Conservation (phyloP, 2,797 vertebrate genomes). For the Choloepus didactylus region DNA sequence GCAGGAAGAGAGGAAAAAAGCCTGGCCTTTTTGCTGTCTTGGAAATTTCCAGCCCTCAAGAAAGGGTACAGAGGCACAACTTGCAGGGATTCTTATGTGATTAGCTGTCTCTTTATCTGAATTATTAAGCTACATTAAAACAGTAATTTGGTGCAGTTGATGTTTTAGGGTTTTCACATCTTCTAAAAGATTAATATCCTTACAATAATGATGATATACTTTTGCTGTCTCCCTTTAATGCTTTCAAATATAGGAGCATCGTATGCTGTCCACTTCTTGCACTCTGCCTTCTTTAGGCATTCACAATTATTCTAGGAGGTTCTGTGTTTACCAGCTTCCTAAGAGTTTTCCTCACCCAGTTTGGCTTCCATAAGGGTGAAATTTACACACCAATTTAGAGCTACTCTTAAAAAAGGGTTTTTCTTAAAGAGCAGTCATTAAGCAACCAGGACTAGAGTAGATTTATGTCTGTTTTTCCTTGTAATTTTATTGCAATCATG, state of each 20-base stretch:
- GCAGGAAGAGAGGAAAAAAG: constrained; percentile 11
- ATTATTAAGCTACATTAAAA: constrained; percentile 89
- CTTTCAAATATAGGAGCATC: constrained; percentile 72
- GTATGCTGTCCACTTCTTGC: constrained; percentile 39
- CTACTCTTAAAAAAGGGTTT: constrained; percentile 59
- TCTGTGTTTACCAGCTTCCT: constrained; percentile 71
- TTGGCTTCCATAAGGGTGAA: constrained; percentile 62
- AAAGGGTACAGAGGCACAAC: constrained; percentile 55
- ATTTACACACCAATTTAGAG: constrained; percentile 47
- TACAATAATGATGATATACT: constrained; percentile 76
- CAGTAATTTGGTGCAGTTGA: constrained; percentile 83
- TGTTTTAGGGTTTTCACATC: constrained; percentile 82
- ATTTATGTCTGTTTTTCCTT: constrained; percentile 39
- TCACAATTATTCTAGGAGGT: constrained; percentile 50
- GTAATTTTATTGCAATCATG: background rate
- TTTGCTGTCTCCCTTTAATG: constrained; percentile 75
- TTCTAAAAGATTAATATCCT: constrained; percentile 89
- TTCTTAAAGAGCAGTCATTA: constrained; percentile 15
- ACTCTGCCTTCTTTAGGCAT: constrained; percentile 60
- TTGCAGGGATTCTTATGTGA: constrained; percentile 60
- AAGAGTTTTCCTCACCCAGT: constrained; percentile 38
- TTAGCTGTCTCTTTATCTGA: constrained; percentile 82
- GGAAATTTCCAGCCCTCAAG: constrained; percentile 72
- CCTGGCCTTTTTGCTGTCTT: constrained; percentile 54
- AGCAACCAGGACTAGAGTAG: background rate